These are phyloP conservation scores for Porites rus DNA, from an alignment of 92 coral and sea anemone genomes.

Conservation along the genomic window DNA sequence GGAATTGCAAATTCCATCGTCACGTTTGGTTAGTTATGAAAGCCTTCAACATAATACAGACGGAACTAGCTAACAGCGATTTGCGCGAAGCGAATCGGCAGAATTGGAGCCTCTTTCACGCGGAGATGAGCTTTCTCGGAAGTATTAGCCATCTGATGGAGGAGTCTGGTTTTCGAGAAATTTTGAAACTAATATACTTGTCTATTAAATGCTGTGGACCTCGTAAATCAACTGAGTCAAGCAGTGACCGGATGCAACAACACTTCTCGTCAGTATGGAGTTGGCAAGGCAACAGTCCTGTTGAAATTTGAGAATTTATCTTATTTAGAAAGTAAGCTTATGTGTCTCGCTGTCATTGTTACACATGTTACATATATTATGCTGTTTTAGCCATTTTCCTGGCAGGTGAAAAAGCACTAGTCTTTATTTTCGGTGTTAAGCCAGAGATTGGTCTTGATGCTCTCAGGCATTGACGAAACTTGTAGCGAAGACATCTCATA, in stretches of 20 bases:
- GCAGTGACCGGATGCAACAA: conserved; percentile 58
- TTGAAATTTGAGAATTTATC: conserved; percentile 11
- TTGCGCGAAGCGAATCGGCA: conserved; percentile 17
- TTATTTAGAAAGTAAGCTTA: conserved; percentile 65
- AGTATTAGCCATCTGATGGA: conserved; percentile 39
- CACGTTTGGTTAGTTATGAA: too few relatives aligned
- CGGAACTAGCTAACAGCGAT: conserved; percentile 33
- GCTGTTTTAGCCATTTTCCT: conserved; percentile 25
- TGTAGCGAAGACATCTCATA: conserved; percentile 30
- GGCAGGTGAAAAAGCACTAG: conserved; percentile 73
- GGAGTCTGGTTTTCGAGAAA: too few relatives aligned
- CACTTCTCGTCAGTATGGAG: conserved; percentile 44
- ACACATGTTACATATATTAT: conserved; percentile 2
- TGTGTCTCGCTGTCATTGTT: too few relatives aligned
- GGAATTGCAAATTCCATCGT: background rate
- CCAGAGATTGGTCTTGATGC: conserved; percentile 32
- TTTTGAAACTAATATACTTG: too few relatives aligned
- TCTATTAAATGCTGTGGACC: too few relatives aligned
- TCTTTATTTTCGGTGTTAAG: conserved; percentile 58
- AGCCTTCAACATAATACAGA: conserved; percentile 21
- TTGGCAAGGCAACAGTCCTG: conserved; percentile 54
- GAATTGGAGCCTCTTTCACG: conserved; percentile 30
- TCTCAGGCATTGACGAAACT: conserved; percentile 49
- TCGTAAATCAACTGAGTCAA: conserved; percentile 5
- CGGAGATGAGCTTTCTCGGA: conserved; percentile 27